Base-by-base conservation (phyloP, 1,140 invertebrate species). In the Adoxophyes honmai region DNA sequence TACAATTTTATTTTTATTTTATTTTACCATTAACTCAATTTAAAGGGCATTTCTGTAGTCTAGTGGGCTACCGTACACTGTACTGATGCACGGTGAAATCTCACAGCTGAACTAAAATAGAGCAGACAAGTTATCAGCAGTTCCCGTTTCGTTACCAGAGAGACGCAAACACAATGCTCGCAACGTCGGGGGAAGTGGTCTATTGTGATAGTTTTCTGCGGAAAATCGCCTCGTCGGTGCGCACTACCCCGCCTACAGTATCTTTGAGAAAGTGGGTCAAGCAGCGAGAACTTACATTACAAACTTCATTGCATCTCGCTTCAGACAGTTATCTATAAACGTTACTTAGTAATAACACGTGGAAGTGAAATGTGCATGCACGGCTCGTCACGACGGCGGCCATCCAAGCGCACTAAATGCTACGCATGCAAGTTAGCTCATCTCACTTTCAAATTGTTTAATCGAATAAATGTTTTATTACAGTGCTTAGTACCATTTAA, bases 181-280 rank as follows among this genome's bases (percentile, higher is more conserved):
- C 16, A 11, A 48, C 42, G 39, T 44, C 11, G 42, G n/a, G 42
- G 28, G 42, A 48, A 48, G 42, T 48, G 42, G 28, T 48, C 42
- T 48, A 48, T 48, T 48, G 42, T 48, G 16, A 48, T 48, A 48
- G 42, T 48, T 48, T 48, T 48, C 42, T 48, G 42, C 21, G 42
- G 42, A 48, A 48, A 48, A 48, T 48, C 42, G 42, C 42, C 18
- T n/a, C 21, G 42, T 28, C 42, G 16, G 21, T 28, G 21, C 21
- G 42, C 42, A 48, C 42, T 48, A 48, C 42, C 42, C 42, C 42
- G 21, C 14, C 42, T 33, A 48, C 18, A 48, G 42, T 44, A 44
- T 48, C 42, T 48, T n/a, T 11, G 42, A 48, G 42, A 48, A 48
- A 48, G 42, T 48, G 11, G 42, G 42, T 11, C 42, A 21, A 16